Conservation (phyloP, 2,797 vertebrate genomes). For the Rhinichthys osculus region DNA sequence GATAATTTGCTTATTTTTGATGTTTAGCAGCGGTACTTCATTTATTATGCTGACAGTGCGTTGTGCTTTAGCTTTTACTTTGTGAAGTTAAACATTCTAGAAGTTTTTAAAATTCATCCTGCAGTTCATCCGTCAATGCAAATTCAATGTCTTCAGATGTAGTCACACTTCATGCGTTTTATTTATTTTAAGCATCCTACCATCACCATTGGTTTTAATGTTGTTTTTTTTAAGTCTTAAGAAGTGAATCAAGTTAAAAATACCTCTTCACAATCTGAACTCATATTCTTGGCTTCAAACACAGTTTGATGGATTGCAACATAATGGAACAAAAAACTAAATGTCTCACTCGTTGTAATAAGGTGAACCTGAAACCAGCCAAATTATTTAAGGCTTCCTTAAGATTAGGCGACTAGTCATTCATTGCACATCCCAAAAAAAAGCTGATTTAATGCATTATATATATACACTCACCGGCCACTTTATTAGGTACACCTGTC, state of each 20-base stretch:
- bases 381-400: not conserved
- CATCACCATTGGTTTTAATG: not conserved
- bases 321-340: not conserved
- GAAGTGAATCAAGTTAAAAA: slow-evolving; percentile 10
- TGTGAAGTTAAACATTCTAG: not conserved
- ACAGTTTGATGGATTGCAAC: not conserved
- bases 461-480: too few species aligned
- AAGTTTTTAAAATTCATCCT: not conserved
- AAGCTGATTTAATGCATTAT: not conserved
- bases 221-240: not conserved
- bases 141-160: not conserved
- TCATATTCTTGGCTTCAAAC: not conserved
- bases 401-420: not conserved
- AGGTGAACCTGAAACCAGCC: not conserved
- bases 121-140: not conserved
- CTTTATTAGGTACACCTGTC: too few species aligned
- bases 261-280: not conserved
- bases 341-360: not conserved
- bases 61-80: not conserved
- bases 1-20: not conserved
- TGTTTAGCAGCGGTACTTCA: not conserved
- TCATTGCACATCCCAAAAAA: not conserved
- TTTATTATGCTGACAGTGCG: not conserved
- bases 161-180: not conserved
- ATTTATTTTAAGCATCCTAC: not conserved